A percentile compares a stretch with the other conserved stretches of the same genome.
Conservation (phyloP, 2,888 invertebrate species). For the Melanchra persicariae region DNA sequence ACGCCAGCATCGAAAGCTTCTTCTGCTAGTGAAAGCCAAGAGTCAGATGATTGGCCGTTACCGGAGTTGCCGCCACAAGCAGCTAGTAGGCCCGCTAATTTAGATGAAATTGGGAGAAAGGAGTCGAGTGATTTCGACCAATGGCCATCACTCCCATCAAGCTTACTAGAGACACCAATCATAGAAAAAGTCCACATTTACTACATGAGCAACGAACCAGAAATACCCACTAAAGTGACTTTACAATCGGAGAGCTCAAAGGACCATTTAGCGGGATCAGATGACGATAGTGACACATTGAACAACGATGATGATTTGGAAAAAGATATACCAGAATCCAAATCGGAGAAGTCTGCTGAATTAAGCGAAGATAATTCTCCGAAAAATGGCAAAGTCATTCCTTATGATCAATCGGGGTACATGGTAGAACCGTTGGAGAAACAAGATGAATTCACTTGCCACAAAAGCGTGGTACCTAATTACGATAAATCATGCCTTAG, state of each 20-base stretch:
- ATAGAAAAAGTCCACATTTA: conserved; percentile 95
- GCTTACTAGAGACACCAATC: conserved; percentile 93
- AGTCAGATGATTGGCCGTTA: conserved; percentile 94
- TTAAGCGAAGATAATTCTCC: conserved; percentile 81
- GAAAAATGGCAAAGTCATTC: conserved; percentile 82
- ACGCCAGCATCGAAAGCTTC: conserved; percentile 84
- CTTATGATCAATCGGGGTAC: conserved; percentile 88
- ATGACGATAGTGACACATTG: conserved; percentile 93
- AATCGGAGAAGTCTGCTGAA: conserved; percentile 81
- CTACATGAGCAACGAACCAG: conserved; percentile 94
- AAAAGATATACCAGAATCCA: conserved; percentile 89
- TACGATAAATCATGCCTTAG: conserved; percentile 88
- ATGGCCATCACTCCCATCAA: conserved; percentile 95
- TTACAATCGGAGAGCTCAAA: conserved; percentile 92
- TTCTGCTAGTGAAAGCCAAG: conserved; percentile 92
- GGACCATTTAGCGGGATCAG: conserved; percentile 92
- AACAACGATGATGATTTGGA: conserved; percentile 92
- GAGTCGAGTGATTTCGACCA: conserved; percentile 93
- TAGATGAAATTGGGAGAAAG: conserved; percentile 78
- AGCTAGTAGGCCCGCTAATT: conserved; percentile 71
- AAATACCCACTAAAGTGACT: conserved; percentile 94
- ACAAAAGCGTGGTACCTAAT: conserved; percentile 85
- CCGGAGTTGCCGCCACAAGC: conserved; percentile 93
- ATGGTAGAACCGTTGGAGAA: conserved; percentile 89
- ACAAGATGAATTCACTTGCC: conserved; percentile 81